Evolutionary conservation across 2,113 vertebrate genomes (phyloP), one percentile per base, ranked within the genome.

Genomic region (Rhinolophus sinicus): DNA sequence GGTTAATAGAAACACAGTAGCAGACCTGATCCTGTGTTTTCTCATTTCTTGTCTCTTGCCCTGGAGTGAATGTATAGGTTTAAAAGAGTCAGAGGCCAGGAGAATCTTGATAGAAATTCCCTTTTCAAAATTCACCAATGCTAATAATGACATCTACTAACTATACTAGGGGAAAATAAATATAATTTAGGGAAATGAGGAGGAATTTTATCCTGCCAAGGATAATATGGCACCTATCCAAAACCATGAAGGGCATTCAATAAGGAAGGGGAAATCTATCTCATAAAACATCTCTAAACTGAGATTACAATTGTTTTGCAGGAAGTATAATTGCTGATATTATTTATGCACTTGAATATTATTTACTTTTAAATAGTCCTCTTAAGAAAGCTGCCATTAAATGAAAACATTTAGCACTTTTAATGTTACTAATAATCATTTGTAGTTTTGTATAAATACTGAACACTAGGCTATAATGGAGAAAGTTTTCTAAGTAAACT

Each of bases 1-100:
- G 97, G 97, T 97, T 97, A 98, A 97, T 98, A 92, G 96, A 94
- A 97, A 96, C 97, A 91, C 93, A 94, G 96, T 88, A 88, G 95
- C 93, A 96, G 96, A 88, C 47, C 72, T 84, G 85, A 85, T 91
- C 95, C 52, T 64, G 75, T 44, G 30, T 94, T 95, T 97, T 97
- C 94, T 96, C 93, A 94, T 98, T 97, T 97, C 96, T 96, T 73
- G 65, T 96, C 70, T 67, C 67, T 81, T 90, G 96, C 93, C 94
- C 94, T 54, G 8, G 85, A 85, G 88, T 94, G 94, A 97, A 90
- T 73, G 88, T 54, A 58, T 4, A 96, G 88, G 96, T 95, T 85
- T 94, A 80, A 80, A 81, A 35, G 64, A 93, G 65, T 93, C 81
- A 90, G 50, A 96, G 73, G 72, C 93, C 93, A 72, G 77, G 91